Evolutionary conservation across 2,113 vertebrate genomes (phyloP), one percentile per base, ranked within the genome.

Genomic region (Lathamus discolor): DNA sequence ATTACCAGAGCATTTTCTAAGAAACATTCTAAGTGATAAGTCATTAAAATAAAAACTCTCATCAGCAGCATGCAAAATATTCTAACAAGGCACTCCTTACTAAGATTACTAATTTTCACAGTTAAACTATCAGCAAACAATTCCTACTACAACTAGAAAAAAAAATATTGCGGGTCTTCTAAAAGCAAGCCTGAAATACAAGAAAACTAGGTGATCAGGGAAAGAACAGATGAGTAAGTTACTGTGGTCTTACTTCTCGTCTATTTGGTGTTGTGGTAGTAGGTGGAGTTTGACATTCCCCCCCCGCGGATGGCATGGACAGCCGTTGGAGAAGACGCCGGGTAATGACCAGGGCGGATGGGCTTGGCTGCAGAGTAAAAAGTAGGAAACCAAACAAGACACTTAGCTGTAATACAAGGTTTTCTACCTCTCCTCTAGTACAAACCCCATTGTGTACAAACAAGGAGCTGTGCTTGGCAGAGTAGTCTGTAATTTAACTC

Each of bases 311-410:
- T 96, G 91, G 98, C 94, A 37, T 98, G 98, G 85, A 98, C 96
- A 9, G 98, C 94, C 17, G 98, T 98, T 27, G 98, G 98, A 87
- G 99, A 99, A 8, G 98, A 98, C n/a, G 98, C 98, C 2, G 98
- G 98, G 74, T 99, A 99, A 57, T 99, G 99, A 44, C 99, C 99
- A 2, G 99, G 98, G 69, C 99, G 98, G 97, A 99, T 99, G 85
- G 99, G 99, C 88, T 99, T 99, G 29, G 98, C 99, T 99, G 94
- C 43, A 83, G 49, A 55, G 86, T 35, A 44, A 7, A 91, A 78
- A 73, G 1, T 35, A 63, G 43, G 18, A 33, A 92, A 96, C 13
- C 33, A 69, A 68, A 78, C 1, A 20, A 15, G 46, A 72, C 74
- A 14, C 64, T 94, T 1, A 85, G n/a, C 43, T 77, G 35, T 87